Percentiles rank a stretch among this genome's conserved stretches.
phyloP scores from a whole-genome alignment of 2,797 vertebrate genomes.

The Phoeniculus purpureus region DNA sequence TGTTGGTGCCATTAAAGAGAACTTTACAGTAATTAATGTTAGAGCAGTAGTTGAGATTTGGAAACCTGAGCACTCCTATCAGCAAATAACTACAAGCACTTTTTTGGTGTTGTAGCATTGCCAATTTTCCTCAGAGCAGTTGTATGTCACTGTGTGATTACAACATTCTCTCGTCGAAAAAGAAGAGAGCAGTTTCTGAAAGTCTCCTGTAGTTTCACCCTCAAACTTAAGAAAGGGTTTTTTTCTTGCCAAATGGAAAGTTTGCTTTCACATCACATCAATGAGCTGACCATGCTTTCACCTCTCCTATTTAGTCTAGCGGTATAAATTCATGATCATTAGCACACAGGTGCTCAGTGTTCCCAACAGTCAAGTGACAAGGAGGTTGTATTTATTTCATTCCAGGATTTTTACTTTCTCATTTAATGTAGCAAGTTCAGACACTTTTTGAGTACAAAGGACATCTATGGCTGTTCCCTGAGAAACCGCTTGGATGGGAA shows the following conservation, averaged over 20 bases:
- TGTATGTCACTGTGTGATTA: not conserved
- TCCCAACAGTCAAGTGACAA: constrained; percentile 5
- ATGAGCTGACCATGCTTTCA: not conserved
- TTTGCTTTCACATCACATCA: not conserved
- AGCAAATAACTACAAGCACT: constrained; percentile 23
- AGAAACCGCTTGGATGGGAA: constrained; percentile 44
- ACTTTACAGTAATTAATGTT: not conserved
- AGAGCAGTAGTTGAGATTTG: not conserved
- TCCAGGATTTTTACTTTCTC: constrained; percentile 11
- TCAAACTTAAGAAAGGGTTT: not conserved
- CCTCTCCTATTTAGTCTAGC: not conserved
- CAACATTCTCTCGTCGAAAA: not conserved
- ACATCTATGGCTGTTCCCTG: constrained; percentile 18
- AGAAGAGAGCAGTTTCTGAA: not conserved
- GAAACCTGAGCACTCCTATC: not conserved
- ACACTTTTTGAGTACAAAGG: constrained; percentile 41
- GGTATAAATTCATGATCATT: not conserved
- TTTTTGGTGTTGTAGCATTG: not conserved
- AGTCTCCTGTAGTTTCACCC: not conserved
- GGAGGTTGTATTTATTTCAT: not conserved
- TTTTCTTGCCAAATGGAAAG: not conserved
- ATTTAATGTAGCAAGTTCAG: not conserved
- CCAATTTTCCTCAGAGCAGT: not conserved
- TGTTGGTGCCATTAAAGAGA: not conserved
- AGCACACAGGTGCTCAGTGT: not conserved